Base-by-base conservation (phyloP, 1,140 invertebrate genomes). In the Atta cephalotes region DNA sequence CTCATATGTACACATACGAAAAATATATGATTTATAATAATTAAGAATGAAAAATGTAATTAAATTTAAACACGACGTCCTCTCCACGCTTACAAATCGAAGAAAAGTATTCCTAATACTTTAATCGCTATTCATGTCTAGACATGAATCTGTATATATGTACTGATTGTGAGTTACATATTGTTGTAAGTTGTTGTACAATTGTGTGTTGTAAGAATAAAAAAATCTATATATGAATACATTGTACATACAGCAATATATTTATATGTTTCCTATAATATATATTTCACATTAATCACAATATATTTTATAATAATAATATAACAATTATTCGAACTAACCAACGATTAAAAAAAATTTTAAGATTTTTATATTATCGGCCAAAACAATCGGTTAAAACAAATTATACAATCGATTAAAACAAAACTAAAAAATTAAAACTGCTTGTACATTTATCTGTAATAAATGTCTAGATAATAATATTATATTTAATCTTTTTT, bases 131-230 rank as follows among this genome's bases (percentile, higher is more conserved):
- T 16, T 76, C 35, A 58, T 31, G 9, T 14, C 21, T 60, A 10
- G 0, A 53, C 14, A 53, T 60, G 28, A 58, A 35, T 14, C 56
- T 91, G 90, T 91, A 90, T 63, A 91, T 90, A 91, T 89, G 76
- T 87, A 87, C 60, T 56, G 31, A 35, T 35, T 35, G 31, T 35
- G 65, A 72, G 56, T 88, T 84, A 90, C 49, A 68, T 39, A 72
- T 84, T 84, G 76, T 62, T 25, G 66, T 90, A 91, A 91, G 70
- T 89, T 90, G 90, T 87, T 88, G 51, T 91, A 63, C 79, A 89
- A 85, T 80, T 90, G 10, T 21, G 53, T 86, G 70, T 80, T 88
- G 63, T 86, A 86, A 89, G 49, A 89, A 88, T 89, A 89, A 86
- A 89, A 25, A 77, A 25, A 58, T 28, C 12, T 45, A 71, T 58